A percentile compares a stretch with the other conserved stretches of the same genome.
Evolutionary conservation across 2,113 vertebrate genomes (phyloP).

Genomic region (Pampusana beccarii): DNA sequence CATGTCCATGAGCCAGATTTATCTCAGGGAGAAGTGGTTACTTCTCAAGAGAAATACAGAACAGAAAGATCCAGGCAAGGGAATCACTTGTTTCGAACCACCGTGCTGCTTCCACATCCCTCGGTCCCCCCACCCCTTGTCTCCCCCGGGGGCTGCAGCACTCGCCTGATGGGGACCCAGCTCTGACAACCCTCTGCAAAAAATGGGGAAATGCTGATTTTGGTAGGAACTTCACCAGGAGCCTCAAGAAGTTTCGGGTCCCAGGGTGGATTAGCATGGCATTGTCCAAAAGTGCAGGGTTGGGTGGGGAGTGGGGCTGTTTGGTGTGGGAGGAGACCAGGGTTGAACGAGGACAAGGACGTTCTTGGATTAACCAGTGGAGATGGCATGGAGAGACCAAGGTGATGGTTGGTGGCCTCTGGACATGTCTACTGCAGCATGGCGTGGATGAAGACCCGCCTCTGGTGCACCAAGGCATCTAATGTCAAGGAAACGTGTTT

Average conservation of each 20-base stretch:
- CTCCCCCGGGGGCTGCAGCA: not conserved
- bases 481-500: not conserved
- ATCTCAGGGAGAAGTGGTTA: constrained; percentile 58
- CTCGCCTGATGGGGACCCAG: not conserved
- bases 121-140: not conserved
- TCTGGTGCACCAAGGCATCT: rapidly evolving
- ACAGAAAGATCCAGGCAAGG: constrained; percentile 46
- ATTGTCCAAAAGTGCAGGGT: not conserved
- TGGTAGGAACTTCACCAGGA: not conserved
- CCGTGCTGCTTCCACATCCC: not conserved
- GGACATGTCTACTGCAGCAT: rapidly evolving
- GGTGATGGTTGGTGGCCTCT: not conserved
- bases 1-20: constrained; percentile 20
- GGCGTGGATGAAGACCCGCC: not conserved
- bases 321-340: not conserved
- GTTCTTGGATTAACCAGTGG: not conserved
- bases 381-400: not conserved
- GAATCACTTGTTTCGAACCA: constrained; percentile 55
- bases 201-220: not conserved
- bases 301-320: not conserved
- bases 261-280: not conserved
- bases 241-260: not conserved
- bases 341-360: not conserved
- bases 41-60: constrained; percentile 56
- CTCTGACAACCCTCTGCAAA: not conserved